These are phyloP conservation scores for Aplochiton taeniatus DNA, from an alignment of 2,797 vertebrate genomes.

Conservation along the genomic window DNA sequence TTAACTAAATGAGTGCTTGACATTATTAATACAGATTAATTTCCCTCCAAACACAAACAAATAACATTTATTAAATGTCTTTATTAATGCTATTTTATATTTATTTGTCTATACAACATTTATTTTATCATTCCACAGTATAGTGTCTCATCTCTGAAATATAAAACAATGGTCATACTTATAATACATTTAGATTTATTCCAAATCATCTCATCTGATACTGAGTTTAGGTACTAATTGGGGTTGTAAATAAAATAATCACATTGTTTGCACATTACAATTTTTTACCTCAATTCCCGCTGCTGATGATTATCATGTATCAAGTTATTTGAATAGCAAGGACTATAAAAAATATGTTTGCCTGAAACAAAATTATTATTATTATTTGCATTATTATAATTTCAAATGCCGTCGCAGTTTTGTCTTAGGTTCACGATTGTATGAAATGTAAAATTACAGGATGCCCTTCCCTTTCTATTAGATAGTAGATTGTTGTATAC, in stretches of 20 bases:
- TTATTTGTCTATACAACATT: too few species aligned
- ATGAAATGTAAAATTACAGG: conserved; percentile 70
- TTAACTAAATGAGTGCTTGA: too few species aligned
- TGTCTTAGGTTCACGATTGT: conserved; percentile 58
- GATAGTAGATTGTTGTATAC: too few species aligned
- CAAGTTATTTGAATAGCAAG: conserved; percentile 76
- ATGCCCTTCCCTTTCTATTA: conserved; percentile 58
- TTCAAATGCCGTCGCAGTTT: conserved; percentile 61
- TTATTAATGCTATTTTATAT: too few species aligned
- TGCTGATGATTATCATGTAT: conserved; percentile 77
- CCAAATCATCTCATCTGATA: conserved; percentile 63
- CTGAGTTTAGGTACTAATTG: conserved; percentile 46
- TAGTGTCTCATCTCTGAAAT: not conserved
- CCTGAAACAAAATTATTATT: conserved; percentile 55
- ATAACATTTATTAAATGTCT: too few species aligned
- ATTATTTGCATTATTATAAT: conserved; percentile 70
- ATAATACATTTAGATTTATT: conserved; percentile 18
- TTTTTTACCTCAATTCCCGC: conserved; percentile 71
- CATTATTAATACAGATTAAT: too few species aligned
- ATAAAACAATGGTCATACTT: not conserved
- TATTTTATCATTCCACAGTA: too few species aligned
- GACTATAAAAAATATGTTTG: conserved; percentile 65
- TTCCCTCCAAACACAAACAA: too few species aligned
- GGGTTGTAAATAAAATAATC: conserved; percentile 78
- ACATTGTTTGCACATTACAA: conserved; percentile 72